These are phyloP conservation scores for Adrianichthys oophorus DNA, from an alignment of 2,797 vertebrate genomes.

Conservation along the genomic window DNA sequence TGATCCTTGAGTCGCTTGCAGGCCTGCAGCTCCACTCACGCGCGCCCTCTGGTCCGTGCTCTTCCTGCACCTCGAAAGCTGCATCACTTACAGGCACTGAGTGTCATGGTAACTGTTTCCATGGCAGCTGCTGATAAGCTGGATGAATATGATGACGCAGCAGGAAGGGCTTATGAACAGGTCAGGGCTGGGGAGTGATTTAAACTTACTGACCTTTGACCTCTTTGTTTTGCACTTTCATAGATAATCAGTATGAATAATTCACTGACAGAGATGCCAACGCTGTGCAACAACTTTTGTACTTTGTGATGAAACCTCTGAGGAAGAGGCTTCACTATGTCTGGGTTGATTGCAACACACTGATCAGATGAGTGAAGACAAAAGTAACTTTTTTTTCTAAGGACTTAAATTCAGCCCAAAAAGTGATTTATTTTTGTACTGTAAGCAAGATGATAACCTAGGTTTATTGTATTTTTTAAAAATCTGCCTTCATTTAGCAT, in stretches of 20 bases:
- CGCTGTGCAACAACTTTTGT: no score
- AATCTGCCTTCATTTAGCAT: no score
- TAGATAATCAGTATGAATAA: neutral
- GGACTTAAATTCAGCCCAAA: no score
- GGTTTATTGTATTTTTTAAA: no score
- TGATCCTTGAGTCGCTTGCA: no score
- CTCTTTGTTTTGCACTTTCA: neutral
- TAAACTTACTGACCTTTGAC: conserved; percentile 38
- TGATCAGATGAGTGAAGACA: no score
- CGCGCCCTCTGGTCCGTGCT: conserved; percentile 30
- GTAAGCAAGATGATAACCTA: no score
- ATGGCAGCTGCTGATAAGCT: conserved; percentile 64
- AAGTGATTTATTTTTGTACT: no score
- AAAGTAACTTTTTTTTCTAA: no score
- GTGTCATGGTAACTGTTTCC: conserved; percentile 75
- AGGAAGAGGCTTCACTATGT: no score
- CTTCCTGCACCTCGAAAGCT: conserved; percentile 72
- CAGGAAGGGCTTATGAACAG: conserved; percentile 44
- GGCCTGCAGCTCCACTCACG: conserved; percentile 10
- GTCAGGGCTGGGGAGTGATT: conserved; percentile 23
- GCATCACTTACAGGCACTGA: conserved; percentile 70
- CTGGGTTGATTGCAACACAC: no score
- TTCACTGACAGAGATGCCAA: neutral
- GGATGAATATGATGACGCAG: conserved; percentile 54
- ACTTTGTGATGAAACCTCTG: no score